Evolutionary conservation across 2,888 invertebrate genomes (phyloP).

Genomic region (Elysia crispata): DNA sequence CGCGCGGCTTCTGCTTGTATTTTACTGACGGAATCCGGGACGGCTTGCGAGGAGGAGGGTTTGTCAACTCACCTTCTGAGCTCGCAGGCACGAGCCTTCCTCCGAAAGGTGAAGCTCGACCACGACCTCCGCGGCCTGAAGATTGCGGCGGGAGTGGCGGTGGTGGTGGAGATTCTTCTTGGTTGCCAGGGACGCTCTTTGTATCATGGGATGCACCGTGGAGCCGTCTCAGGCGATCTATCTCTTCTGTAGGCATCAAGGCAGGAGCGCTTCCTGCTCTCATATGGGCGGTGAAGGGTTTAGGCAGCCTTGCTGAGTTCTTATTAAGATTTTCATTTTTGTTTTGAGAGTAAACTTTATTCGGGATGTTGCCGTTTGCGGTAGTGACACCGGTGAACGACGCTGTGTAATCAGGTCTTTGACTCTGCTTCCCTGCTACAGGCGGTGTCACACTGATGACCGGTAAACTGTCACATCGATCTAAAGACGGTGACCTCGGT

Average conservation of each 20-base stretch:
- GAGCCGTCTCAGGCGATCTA: too few relatives aligned
- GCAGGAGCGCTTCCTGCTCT: constrained; percentile 71
- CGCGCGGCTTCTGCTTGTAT: constrained; percentile 67
- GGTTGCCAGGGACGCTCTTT: constrained; percentile 42
- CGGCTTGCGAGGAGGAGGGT: constrained; percentile 77
- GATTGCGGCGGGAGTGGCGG: too few relatives aligned
- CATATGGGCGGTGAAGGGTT: constrained; percentile 55
- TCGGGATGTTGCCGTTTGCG: background rate
- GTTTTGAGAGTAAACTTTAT: too few relatives aligned
- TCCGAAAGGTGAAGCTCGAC: constrained; percentile 25
- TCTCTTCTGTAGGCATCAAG: constrained; percentile 55
- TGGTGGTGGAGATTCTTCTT: background rate
- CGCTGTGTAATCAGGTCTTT: background rate
- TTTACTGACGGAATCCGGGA: constrained; percentile 78
- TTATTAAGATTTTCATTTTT: too few relatives aligned
- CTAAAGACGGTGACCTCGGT: constrained; percentile 54
- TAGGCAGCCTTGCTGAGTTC: background rate
- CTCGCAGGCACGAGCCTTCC: constrained; percentile 57
- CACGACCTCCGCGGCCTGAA: background rate
- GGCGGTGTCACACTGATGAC: constrained; percentile 56
- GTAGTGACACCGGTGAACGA: background rate
- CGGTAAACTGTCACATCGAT: constrained; percentile 78
- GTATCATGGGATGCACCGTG: constrained; percentile 37
- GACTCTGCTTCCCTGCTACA: background rate
- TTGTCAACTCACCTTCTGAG: constrained; percentile 69